A percentile compares a stretch with the other conserved stretches of the same genome.
phyloP scores from a whole-genome alignment of 2,888 invertebrate species.

The Luffia ferchaultella region DNA sequence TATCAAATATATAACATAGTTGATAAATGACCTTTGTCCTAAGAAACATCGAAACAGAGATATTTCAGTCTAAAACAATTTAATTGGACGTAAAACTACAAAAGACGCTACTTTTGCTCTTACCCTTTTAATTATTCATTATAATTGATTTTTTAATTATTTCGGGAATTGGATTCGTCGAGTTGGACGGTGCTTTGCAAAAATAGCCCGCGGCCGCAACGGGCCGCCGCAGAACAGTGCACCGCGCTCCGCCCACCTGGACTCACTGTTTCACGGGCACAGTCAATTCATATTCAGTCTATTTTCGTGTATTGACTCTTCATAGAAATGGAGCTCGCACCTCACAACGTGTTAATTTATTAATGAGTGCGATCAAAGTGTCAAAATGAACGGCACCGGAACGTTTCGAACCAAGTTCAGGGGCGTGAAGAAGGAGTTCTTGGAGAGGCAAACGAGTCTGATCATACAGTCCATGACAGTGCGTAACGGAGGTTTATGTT shows the following conservation, averaged over 20 bases:
- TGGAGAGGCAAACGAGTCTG: slow-evolving; percentile 76
- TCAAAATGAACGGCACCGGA: slow-evolving; percentile 60
- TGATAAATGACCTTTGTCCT: too few species aligned
- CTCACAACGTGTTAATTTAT: too few species aligned
- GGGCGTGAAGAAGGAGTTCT: slow-evolving; percentile 78
- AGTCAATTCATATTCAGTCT: background rate
- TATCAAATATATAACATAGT: too few species aligned
- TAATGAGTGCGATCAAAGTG: background rate
- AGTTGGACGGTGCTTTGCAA: slow-evolving; percentile 56
- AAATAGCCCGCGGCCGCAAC: slow-evolving; percentile 62
- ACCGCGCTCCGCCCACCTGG: slow-evolving; percentile 42
- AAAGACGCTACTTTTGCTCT: too few species aligned
- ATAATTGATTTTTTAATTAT: slow-evolving; percentile 47
- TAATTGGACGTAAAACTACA: too few species aligned
- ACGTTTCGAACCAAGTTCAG: slow-evolving; percentile 74
- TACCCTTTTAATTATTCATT: too few species aligned
- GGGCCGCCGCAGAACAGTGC: slow-evolving; percentile 40
- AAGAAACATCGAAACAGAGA: too few species aligned
- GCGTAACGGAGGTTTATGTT: slow-evolving; percentile 43
- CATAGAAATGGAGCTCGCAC: too few species aligned
- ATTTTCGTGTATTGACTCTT: background rate
- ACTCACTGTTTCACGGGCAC: slow-evolving; percentile 17
- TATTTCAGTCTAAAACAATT: too few species aligned
- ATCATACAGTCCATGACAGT: slow-evolving; percentile 84
- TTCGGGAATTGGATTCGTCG: slow-evolving; percentile 48